Percentiles rank a stretch among this genome's conserved stretches.
Evolutionary conservation across 1,140 invertebrate genomes (phyloP).

Genomic region (Drosophila albomicans): DNA sequence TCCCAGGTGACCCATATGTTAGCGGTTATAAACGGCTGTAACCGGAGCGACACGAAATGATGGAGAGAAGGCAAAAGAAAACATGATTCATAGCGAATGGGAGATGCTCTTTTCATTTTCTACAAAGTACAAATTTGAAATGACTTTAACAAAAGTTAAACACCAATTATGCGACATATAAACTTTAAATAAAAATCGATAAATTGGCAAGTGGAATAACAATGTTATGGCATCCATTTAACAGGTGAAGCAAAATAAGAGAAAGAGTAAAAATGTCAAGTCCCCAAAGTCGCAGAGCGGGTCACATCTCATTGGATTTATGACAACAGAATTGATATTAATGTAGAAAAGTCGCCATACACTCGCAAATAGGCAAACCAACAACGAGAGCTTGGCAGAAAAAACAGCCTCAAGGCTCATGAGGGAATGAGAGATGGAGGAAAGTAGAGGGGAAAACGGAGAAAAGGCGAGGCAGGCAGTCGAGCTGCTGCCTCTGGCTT

Average conservation of each 20-base stretch:
- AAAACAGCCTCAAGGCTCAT: neutral
- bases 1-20: constrained; percentile 77
- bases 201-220: neutral
- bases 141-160: neutral
- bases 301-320: constrained; percentile 75
- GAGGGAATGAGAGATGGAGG: neutral
- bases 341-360: constrained; percentile 64
- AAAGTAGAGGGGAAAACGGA: neutral
- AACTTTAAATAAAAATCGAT: too few relatives aligned
- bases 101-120: constrained; percentile 7
- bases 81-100: neutral
- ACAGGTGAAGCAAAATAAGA: constrained; percentile 2
- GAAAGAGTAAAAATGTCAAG: constrained; percentile 45
- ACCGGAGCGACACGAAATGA: neutral
- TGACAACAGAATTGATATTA: constrained; percentile 82
- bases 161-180: too few relatives aligned
- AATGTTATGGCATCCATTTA: neutral
- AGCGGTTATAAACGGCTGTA: constrained; percentile 66
- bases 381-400: constrained; percentile 4
- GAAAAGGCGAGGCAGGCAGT: constrained; percentile 34
- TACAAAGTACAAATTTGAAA: too few relatives aligned
- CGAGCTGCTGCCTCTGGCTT: constrained; percentile 20
- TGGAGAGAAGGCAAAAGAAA: neutral
- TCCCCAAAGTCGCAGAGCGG: constrained; percentile 38
- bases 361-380: constrained; percentile 43